Percentiles rank a stretch among this genome's conserved stretches.
phyloP scores from a whole-genome alignment of 2,113 vertebrate species.

The Sceloporus tristichus region DNA sequence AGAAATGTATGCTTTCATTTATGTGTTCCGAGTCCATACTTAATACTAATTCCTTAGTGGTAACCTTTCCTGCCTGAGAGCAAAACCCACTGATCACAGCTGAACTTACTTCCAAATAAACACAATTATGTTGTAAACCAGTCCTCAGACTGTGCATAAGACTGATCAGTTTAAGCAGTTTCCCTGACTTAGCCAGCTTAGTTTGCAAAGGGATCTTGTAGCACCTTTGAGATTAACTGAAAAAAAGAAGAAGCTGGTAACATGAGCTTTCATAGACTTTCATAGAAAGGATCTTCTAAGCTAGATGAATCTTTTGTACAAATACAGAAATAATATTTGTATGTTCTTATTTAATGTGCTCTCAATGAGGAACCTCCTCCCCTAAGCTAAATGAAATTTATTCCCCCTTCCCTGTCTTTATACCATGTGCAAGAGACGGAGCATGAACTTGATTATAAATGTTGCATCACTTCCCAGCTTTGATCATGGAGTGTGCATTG shows the following conservation, averaged over 20 bases:
- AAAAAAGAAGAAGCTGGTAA: too few species aligned
- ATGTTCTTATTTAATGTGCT: background rate
- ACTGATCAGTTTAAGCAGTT: too few species aligned
- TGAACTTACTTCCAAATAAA: background rate
- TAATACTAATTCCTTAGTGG: background rate
- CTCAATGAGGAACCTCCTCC: constrained; percentile 11
- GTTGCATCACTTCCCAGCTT: constrained; percentile 79
- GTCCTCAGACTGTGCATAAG: background rate
- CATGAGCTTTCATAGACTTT: too few species aligned
- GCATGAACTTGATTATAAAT: constrained; percentile 79
- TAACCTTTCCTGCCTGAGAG: background rate
- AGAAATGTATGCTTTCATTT: too few species aligned
- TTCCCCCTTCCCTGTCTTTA: background rate
- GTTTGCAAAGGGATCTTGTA: too few species aligned
- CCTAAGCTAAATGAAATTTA: constrained; percentile 8
- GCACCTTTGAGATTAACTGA: too few species aligned
- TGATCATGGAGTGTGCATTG: constrained; percentile 85
- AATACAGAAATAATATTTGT: background rate
- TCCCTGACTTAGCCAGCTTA: too few species aligned
- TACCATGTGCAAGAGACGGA: constrained; percentile 46
- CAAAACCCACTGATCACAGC: background rate
- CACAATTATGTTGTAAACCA: background rate
- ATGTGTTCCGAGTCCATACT: too few species aligned
- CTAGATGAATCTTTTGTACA: too few species aligned
- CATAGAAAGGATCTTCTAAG: too few species aligned